Conservation (phyloP, 2,113 vertebrate species). For the Datnioides undecimradiatus region DNA sequence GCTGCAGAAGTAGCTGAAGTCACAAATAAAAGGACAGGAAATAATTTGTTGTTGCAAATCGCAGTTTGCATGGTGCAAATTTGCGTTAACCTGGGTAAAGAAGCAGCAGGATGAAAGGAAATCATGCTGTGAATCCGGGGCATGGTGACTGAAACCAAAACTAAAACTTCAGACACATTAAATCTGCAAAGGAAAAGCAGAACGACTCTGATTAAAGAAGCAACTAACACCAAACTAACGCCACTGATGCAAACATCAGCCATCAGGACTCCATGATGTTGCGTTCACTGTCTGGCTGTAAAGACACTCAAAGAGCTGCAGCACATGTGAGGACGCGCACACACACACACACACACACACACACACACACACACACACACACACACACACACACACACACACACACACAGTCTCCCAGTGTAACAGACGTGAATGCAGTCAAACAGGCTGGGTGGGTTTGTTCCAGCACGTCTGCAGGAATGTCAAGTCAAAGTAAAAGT, state of each 20-base stretch:
- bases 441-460: constrained; percentile 56
- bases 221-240: no score
- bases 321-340: constrained; percentile 38
- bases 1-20: no score
- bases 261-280: neutral
- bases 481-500: constrained; percentile 21
- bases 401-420: neutral
- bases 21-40: no score
- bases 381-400: no score
- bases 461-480: constrained; percentile 45
- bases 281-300: neutral
- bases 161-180: no score
- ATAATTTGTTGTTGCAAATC: neutral
- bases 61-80: neutral
- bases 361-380: no score
- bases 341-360: no score
- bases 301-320: neutral
- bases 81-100: neutral
- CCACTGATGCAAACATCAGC: no score
- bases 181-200: no score
- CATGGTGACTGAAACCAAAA: neutral
- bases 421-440: constrained; percentile 55
- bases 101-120: no score
- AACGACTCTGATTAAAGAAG: no score
- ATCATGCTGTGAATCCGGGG: no score